These are phyloP conservation scores for Oryzias woworae DNA, from an alignment of 2,113 vertebrate species.

Conservation along the genomic window DNA sequence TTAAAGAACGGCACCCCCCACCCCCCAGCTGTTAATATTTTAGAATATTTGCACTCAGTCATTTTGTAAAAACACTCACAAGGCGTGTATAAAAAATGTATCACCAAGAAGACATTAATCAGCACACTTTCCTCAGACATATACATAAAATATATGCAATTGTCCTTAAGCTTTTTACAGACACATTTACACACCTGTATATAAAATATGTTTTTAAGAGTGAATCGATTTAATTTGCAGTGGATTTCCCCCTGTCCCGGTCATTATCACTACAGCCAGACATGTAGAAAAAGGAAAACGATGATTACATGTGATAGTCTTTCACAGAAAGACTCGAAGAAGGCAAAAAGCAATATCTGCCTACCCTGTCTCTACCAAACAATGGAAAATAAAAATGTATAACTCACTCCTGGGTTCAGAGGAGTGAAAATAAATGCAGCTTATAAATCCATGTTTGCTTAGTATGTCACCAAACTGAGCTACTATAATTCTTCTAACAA, in stretches of 20 bases:
- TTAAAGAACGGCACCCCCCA: constrained; percentile 65
- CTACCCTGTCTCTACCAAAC: constrained; percentile 70
- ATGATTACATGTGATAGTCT: constrained; percentile 77
- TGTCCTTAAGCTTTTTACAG: constrained; percentile 68
- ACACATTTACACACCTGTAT: constrained; percentile 76
- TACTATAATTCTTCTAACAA: constrained; percentile 9
- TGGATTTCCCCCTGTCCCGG: constrained; percentile 53
- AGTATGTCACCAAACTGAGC: constrained; percentile 2
- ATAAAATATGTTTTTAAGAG: constrained; percentile 79
- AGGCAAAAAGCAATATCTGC: constrained; percentile 78
- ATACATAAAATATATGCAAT: constrained; percentile 74
- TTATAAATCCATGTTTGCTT: constrained; percentile 1
- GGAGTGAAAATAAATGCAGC: constrained; percentile 35
- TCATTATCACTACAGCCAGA: constrained; percentile 73
- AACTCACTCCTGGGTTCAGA: constrained; percentile 42
- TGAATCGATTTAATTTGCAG: constrained; percentile 66
- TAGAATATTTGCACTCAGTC: constrained; percentile 70
- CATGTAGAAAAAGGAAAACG: constrained; percentile 69
- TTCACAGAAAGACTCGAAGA: constrained; percentile 93
- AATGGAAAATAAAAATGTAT: constrained; percentile 36
- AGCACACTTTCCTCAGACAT: constrained; percentile 70
- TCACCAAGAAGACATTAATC: constrained; percentile 72
- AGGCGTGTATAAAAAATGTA: constrained; percentile 65
- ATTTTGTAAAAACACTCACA: constrained; percentile 82
- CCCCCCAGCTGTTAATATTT: constrained; percentile 55